These are phyloP conservation scores for Eulemur macaco DNA, from an alignment of 2,113 vertebrate species.

Conservation along the genomic window DNA sequence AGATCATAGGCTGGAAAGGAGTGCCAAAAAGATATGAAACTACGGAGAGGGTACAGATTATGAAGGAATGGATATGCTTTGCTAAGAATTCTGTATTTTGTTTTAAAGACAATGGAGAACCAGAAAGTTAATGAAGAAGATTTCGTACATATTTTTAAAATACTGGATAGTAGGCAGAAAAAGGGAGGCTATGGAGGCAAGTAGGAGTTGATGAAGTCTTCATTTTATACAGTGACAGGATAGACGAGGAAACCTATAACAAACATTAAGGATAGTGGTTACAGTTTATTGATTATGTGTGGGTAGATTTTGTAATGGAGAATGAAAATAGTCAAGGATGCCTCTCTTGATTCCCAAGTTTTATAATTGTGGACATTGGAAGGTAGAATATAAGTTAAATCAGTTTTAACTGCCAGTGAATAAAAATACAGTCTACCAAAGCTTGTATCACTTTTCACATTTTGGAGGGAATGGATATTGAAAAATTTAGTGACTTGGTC, in stretches of 20 bases:
- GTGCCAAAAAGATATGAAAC: not conserved
- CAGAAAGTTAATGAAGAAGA: slow-evolving; percentile 10
- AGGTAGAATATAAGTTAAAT: slow-evolving; percentile 22
- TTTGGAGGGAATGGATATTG: not conserved
- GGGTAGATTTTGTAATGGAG: not conserved
- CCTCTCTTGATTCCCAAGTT: slow-evolving; percentile 3
- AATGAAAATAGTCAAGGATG: slow-evolving; percentile 23
- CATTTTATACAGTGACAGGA: not conserved
- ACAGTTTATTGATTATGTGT: not conserved
- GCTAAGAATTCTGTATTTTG: not conserved
- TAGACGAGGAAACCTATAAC: not conserved
- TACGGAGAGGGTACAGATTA: not conserved
- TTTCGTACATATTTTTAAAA: not conserved
- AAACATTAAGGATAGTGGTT: not conserved
- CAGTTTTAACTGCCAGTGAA: not conserved
- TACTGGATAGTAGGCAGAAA: not conserved
- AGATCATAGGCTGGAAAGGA: not conserved
- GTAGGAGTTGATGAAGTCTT: not conserved
- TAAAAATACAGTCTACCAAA: slow-evolving; percentile 22
- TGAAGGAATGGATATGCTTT: not conserved
- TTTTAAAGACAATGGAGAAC: not conserved
- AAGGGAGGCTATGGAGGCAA: not conserved
- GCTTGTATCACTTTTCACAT: not conserved
- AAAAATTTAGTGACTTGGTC: not conserved
- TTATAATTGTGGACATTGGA: not conserved